A percentile compares a stretch with the other conserved stretches of the same genome.
These are phyloP conservation scores for Ctenomys sociabilis DNA, from an alignment of 2,113 vertebrate species.

Conservation along the genomic window DNA sequence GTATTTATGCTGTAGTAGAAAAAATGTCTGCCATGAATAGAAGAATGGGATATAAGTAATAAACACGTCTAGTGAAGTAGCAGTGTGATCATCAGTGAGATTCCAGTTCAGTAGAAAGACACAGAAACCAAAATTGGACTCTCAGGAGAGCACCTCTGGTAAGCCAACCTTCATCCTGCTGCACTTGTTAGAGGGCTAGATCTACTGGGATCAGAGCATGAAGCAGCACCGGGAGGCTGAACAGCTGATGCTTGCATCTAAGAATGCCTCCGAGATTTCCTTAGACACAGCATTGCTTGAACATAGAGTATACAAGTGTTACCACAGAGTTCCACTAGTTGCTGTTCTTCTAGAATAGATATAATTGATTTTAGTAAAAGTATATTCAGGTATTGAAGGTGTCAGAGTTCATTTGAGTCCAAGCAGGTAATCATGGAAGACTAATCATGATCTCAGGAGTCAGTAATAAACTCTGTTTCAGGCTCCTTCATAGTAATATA, in stretches of 20 bases:
- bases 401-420: background rate
- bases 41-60: background rate
- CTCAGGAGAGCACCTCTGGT: background rate
- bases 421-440: background rate
- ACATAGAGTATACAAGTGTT: background rate
- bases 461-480: background rate
- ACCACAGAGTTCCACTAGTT: background rate
- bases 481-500: background rate
- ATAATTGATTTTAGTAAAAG: background rate
- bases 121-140: background rate
- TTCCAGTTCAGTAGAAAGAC: background rate
- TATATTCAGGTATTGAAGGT: background rate
- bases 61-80: background rate
- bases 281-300: background rate
- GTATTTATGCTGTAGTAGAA: background rate
- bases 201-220: background rate
- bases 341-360: background rate
- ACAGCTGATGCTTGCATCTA: background rate
- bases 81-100: background rate
- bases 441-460: background rate
- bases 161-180: background rate
- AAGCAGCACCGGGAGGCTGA: background rate
- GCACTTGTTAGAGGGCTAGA: accelerated
- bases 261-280: background rate
- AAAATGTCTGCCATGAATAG: background rate